A percentile compares a stretch with the other conserved stretches of the same genome.
Evolutionary conservation across 1,140 invertebrate species (phyloP).

Genomic region (Drosophila funebris): DNA sequence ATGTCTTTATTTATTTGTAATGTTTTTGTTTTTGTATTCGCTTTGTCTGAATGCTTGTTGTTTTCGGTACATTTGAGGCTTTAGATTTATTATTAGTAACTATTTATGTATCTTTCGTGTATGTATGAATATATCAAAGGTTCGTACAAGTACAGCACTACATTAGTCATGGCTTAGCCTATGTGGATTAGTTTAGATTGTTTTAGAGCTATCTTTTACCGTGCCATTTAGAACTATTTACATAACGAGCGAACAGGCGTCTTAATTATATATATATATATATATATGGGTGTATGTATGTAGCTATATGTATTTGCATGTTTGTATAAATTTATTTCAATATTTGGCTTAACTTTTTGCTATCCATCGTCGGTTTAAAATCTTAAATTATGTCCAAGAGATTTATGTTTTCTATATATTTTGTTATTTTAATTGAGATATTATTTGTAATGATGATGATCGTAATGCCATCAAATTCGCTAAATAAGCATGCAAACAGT

Average conservation of each 20-base stretch:
- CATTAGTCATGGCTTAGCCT: slow-evolving; percentile 47
- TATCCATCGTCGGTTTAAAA: slow-evolving; percentile 52
- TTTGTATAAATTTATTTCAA: slow-evolving; percentile 48
- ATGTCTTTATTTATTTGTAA: slow-evolving; percentile 30
- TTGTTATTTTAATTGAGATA: slow-evolving; percentile 43
- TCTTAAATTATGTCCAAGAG: slow-evolving; percentile 52
- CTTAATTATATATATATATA: slow-evolving; percentile 12
- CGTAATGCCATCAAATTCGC: slow-evolving; percentile 35
- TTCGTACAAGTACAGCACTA: slow-evolving; percentile 49
- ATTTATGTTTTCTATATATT: slow-evolving; percentile 28
- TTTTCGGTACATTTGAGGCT: slow-evolving; percentile 37
- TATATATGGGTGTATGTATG: slow-evolving; percentile 44
- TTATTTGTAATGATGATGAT: slow-evolving; percentile 21
- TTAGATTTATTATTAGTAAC: slow-evolving; percentile 61
- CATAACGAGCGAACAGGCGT: slow-evolving; percentile 32
- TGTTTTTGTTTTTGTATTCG: slow-evolving; percentile 31
- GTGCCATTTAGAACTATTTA: slow-evolving; percentile 66
- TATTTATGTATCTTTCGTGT: slow-evolving; percentile 50
- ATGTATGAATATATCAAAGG: slow-evolving; percentile 37
- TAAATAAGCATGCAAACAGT: slow-evolving; percentile 41
- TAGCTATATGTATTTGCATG: slow-evolving; percentile 26
- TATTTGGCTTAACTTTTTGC: slow-evolving; percentile 74
- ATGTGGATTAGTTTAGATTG: slow-evolving; percentile 42
- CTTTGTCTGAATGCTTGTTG: slow-evolving; percentile 26
- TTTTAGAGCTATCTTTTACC: slow-evolving; percentile 69